phyloP scores from a whole-genome alignment of 2,113 vertebrate species.

The Cyprinodon tularosa region DNA sequence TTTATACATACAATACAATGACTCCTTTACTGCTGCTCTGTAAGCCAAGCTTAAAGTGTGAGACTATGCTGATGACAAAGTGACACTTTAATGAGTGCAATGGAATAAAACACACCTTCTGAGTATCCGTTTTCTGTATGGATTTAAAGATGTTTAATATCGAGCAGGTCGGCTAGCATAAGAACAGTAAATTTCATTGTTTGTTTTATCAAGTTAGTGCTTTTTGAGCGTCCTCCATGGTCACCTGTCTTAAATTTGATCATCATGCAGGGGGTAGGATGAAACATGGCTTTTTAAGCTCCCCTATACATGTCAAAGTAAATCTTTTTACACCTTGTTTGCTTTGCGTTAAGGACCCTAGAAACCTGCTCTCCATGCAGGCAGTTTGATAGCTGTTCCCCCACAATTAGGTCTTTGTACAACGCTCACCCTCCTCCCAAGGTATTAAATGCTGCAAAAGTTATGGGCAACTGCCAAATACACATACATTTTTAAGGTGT shows the following conservation, averaged over 20 bases:
- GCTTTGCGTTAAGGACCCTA: conserved; percentile 72
- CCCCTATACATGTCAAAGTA: conserved; percentile 69
- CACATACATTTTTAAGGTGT: conserved; percentile 55
- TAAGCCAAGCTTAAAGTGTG: conserved; percentile 44
- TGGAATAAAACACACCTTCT: conserved; percentile 67
- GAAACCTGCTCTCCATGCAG: conserved; percentile 52
- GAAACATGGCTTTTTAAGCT: conserved; percentile 75
- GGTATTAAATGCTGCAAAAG: conserved; percentile 64
- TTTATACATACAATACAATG: conserved; percentile 58
- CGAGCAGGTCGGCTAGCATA: conserved; percentile 51
- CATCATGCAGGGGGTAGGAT: conserved; percentile 48
- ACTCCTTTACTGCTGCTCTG: conserved; percentile 53
- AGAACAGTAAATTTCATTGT: conserved; percentile 55
- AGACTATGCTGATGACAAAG: conserved; percentile 65
- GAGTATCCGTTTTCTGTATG: conserved; percentile 56
- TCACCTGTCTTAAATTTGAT: conserved; percentile 29
- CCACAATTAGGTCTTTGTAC: conserved; percentile 76
- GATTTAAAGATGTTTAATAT: conserved; percentile 40
- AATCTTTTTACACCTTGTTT: conserved; percentile 78
- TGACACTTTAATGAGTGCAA: conserved; percentile 75
- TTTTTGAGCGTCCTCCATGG: conserved; percentile 32
- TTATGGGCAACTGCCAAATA: conserved; percentile 37
- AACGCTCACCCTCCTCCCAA: conserved; percentile 36
- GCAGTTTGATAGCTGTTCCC: conserved; percentile 51
- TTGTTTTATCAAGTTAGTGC: conserved; percentile 71